Conservation (phyloP, 2,888 invertebrate genomes). For the Dicyrtomina minuta region DNA sequence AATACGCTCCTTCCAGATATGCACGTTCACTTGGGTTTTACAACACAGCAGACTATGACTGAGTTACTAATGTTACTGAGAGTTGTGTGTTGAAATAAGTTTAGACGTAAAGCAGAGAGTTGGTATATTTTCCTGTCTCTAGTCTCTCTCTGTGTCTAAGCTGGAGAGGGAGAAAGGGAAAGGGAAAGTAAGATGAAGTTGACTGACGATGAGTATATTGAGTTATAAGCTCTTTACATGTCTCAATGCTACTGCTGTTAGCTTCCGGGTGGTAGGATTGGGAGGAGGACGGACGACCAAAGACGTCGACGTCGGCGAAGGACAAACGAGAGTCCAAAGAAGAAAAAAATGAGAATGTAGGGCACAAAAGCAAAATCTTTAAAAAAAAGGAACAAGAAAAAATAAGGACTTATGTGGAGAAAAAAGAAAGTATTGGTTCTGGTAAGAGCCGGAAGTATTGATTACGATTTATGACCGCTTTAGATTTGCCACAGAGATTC, state of each 20-base stretch:
- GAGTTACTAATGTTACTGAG: too few relatives aligned
- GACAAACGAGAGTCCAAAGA: not conserved
- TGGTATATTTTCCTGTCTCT: too few relatives aligned
- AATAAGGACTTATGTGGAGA: not conserved
- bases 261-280: constrained; percentile 3
- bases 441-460: constrained; percentile 13
- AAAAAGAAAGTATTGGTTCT: not conserved
- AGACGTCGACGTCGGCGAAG: not conserved
- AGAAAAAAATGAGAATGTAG: not conserved
- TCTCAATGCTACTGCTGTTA: constrained; percentile 3
- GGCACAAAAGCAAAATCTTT: not conserved
- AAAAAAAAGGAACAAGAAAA: too few relatives aligned
- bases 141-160: too few relatives aligned
- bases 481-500: constrained; percentile 18
- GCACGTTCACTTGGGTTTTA: too few relatives aligned
- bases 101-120: not conserved
- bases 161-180: too few relatives aligned
- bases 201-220: too few relatives aligned
- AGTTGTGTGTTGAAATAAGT: not conserved
- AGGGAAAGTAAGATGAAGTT: too few relatives aligned
- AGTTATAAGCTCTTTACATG: not conserved
- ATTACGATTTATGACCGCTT: constrained; percentile 26
- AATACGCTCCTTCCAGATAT: too few relatives aligned
- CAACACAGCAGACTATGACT: too few relatives aligned
- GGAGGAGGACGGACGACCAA: too few relatives aligned